These are phyloP conservation scores for Marcusenius ussheri DNA, from an alignment of 2,113 vertebrate species.

Conservation along the genomic window DNA sequence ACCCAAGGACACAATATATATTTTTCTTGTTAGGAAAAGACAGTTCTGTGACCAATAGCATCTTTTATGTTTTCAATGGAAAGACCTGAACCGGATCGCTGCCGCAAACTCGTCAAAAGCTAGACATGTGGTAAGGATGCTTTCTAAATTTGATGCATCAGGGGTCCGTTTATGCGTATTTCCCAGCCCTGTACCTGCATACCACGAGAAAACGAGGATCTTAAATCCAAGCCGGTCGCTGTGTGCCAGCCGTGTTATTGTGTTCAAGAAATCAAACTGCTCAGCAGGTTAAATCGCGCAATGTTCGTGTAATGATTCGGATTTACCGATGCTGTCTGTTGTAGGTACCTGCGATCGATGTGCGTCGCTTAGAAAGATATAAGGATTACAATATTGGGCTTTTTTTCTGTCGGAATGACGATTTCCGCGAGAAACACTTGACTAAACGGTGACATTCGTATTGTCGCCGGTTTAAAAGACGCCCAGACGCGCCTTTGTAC, in stretches of 20 bases:
- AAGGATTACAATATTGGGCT: neutral
- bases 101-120: constrained; percentile 29
- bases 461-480: neutral
- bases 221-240: neutral
- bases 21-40: constrained; percentile 15
- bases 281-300: neutral
- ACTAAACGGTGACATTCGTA: neutral
- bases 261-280: constrained; percentile 2
- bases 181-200: neutral
- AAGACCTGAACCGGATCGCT: constrained; percentile 21
- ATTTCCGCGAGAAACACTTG: neutral
- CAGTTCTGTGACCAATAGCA: constrained; percentile 17
- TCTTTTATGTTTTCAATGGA: constrained; percentile 19
- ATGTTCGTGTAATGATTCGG: neutral
- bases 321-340: neutral
- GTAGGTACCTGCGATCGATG: neutral
- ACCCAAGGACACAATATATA: constrained; percentile 9
- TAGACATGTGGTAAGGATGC: constrained; percentile 49
- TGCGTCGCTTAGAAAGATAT: constrained; percentile 14
- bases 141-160: neutral
- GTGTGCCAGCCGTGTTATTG: neutral
- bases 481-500: neutral
- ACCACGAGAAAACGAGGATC: neutral
- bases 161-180: neutral
- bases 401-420: neutral